These are phyloP conservation scores for Falco berigora DNA, from an alignment of 2,797 vertebrate genomes.

Conservation along the genomic window DNA sequence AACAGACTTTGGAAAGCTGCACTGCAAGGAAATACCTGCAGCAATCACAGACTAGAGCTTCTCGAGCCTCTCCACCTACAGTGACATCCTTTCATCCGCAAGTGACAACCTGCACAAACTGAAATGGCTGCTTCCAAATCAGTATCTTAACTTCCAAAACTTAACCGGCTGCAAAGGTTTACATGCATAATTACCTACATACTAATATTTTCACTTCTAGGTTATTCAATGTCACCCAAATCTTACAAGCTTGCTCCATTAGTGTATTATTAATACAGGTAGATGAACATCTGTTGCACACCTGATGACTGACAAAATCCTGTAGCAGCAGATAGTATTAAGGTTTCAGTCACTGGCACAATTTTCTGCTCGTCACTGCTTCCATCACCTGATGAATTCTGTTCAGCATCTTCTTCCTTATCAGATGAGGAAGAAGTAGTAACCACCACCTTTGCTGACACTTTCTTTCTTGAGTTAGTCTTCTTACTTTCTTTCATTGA, in stretches of 20 bases:
- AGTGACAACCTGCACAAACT: not conserved
- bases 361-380: slow-evolving; percentile 92
- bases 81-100: not conserved
- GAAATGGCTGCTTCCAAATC: not conserved
- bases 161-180: not conserved
- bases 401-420: slow-evolving; percentile 76
- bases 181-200: accelerated
- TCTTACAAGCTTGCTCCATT: not conserved
- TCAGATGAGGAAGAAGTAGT: slow-evolving; percentile 81
- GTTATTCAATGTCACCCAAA: not conserved
- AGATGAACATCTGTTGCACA: slow-evolving; percentile 65
- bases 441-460: slow-evolving; percentile 48
- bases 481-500: slow-evolving; percentile 57
- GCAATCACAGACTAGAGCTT: not conserved
- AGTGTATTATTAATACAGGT: not conserved
- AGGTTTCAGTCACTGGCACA: slow-evolving; percentile 86
- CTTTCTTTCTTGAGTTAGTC: slow-evolving; percentile 59
- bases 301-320: slow-evolving; percentile 94
- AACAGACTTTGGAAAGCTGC: not conserved
- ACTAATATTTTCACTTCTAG: not conserved
- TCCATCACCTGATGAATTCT: slow-evolving; percentile 80
- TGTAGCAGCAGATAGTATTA: slow-evolving; percentile 69
- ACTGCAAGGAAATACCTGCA: not conserved
- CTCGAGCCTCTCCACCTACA: not conserved
- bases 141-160: not conserved